Percentiles rank a stretch among this genome's conserved stretches.
Conservation (phyloP, 2,888 invertebrate genomes). For the Thereva nobilitata region DNA sequence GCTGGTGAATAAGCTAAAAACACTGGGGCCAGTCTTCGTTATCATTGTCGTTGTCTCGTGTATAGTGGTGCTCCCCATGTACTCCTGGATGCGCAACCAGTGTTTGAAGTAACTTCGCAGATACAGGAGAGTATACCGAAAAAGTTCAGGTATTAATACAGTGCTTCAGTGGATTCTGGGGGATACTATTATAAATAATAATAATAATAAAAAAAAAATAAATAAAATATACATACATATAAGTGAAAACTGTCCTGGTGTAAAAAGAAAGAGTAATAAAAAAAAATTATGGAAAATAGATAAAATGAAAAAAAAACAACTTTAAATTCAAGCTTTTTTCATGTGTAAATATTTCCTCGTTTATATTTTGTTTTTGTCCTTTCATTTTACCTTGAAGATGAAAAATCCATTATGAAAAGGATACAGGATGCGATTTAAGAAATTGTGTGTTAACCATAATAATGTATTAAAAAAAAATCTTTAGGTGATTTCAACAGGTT, state of each 20-base stretch:
- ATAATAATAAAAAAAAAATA: too few species aligned
- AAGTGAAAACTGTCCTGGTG: constrained; percentile 15
- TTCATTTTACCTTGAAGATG: background rate
- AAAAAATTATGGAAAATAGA: constrained; percentile 1
- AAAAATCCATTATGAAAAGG: background rate
- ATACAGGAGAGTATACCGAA: constrained; percentile 13
- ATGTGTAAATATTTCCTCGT: constrained; percentile 6
- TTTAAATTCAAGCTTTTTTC: constrained; percentile 9
- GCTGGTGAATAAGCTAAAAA: constrained; percentile 10
- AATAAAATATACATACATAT: too few species aligned
- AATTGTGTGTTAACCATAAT: too few species aligned
- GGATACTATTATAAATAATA: too few species aligned
- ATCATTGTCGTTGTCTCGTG: background rate
- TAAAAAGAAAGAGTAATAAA: too few species aligned
- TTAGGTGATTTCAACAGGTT: constrained; percentile 37
- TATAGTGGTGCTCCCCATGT: constrained; percentile 6
- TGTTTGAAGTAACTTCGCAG: constrained; percentile 31
- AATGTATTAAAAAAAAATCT: too few species aligned
- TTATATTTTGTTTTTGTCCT: constrained; percentile 1
- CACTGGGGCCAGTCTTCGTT: constrained; percentile 6
- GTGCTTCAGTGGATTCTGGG: constrained; percentile 3
- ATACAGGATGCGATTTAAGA: background rate
- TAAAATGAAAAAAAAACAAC: too few species aligned
- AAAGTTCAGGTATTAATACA: constrained; percentile 8
- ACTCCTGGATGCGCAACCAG: constrained; percentile 41